Evolutionary conservation across 2,113 vertebrate genomes (phyloP), one percentile per base, ranked within the genome.

Genomic region (Rhinoderma darwinii): DNA sequence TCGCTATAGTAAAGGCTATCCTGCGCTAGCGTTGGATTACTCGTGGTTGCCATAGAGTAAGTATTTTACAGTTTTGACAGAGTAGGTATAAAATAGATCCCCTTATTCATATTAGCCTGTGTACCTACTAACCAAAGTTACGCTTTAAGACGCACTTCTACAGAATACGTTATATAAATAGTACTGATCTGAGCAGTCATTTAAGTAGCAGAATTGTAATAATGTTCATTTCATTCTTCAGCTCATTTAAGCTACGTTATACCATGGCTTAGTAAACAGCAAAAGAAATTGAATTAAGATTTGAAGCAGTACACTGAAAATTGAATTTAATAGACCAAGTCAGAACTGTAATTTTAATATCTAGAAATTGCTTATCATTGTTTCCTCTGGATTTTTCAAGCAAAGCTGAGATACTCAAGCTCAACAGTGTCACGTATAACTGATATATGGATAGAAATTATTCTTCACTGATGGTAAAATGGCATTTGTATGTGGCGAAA

Each of bases 261-360:
- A 30, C 17, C 43, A 44, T 39, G 70, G 41, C 20, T 75, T 75
- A 75, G 39, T 44, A 43, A 32, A 30, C 44, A 51, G 44, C 44
- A 32, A 2, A 20, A 47, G 44, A 51, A 30, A 32, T 51, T 32
- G 14, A 32, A 77, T 20, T 50, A 50, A 50, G 39, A 73, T 15
- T 2, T 39, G 70, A 41, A 73, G 22, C 30, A 73, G 18, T 73
- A 35, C 25, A 44, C 20, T 41, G 25, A 3, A 43, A 51, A 27
- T 77, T 27, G 41, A 76, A 32, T 77, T 51, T 77, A 77, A 76
- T 47, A 77, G 75, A 50, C 43, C 47, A 77, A 77, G 51, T 77
- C 27, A 51, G 30, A 77, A 77, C 0, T 32, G 18, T 51, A 50
- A 50, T 51, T 77, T 47, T 15, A 77, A 43, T 77, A 12, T 50